Evolutionary conservation across 2,797 vertebrate species (phyloP).

Genomic region (Leptodactylus fallax): DNA sequence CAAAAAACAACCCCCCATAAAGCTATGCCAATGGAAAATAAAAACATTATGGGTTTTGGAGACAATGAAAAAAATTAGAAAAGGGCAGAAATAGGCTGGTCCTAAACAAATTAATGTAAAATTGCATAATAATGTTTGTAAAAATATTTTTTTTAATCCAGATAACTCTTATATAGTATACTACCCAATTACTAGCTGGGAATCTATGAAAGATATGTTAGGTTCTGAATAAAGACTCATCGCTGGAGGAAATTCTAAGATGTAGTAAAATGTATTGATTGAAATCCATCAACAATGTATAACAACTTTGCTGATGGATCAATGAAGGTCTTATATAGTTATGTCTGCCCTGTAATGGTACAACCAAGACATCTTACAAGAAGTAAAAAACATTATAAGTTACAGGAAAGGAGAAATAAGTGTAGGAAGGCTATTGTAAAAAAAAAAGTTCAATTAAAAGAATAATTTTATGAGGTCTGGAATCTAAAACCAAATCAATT

Average conservation of each 20-base stretch:
- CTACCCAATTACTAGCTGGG: background rate
- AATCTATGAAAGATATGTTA: background rate
- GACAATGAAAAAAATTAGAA: no score
- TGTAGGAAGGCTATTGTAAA: background rate
- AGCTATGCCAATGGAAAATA: no score
- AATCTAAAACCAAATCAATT: background rate
- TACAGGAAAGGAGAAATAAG: background rate
- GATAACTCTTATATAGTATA: no score
- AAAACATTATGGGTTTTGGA: no score
- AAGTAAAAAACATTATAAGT: background rate
- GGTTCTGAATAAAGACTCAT: background rate
- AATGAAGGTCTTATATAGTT: background rate
- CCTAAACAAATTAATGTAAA: no score
- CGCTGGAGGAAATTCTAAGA: background rate
- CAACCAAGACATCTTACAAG: background rate
- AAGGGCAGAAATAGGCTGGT: background rate
- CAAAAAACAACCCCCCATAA: no score
- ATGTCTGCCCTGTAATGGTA: background rate
- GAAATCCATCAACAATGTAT: conserved; percentile 3
- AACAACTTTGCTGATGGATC: background rate
- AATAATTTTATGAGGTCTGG: background rate
- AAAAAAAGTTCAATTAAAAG: background rate
- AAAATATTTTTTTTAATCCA: no score
- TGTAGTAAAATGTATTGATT: conserved; percentile 8
- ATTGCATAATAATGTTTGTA: no score